A percentile compares a stretch with the other conserved stretches of the same genome.
phyloP scores from a whole-genome alignment of 1,140 invertebrate genomes.

The Tetramorium parvispinum region DNA sequence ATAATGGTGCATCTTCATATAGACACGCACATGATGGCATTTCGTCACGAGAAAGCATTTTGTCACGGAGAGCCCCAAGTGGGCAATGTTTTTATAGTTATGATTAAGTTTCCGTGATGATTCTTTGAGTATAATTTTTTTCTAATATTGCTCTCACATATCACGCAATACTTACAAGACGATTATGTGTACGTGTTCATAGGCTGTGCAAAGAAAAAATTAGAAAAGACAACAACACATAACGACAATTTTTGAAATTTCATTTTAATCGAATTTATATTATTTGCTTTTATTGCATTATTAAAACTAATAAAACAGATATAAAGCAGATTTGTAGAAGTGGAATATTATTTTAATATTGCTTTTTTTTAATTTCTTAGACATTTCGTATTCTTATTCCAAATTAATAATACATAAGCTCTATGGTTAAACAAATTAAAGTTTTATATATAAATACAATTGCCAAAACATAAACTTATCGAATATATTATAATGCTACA shows the following conservation, averaged over 20 bases:
- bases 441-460: not conserved
- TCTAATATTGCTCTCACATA: not conserved
- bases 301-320: not conserved
- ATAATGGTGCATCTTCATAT: slow-evolving; percentile 62
- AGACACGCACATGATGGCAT: slow-evolving; percentile 25
- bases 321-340: not conserved
- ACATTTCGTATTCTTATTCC: not conserved
- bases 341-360: not conserved
- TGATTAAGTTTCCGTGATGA: not conserved
- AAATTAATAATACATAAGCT: not conserved
- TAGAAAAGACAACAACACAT: not conserved
- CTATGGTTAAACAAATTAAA: not conserved
- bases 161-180: not conserved
- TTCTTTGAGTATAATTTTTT: not conserved
- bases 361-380: not conserved
- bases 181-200: not conserved
- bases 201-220: not conserved
- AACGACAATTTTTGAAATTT: not conserved
- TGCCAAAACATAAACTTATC: not conserved
- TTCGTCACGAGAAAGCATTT: slow-evolving; percentile 9
- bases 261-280: not conserved
- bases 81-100: not conserved
- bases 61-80: not conserved
- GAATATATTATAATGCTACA: not conserved
- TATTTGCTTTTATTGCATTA: not conserved